These are phyloP conservation scores for Numenius arquata DNA, from an alignment of 2,113 vertebrate genomes.

Conservation along the genomic window DNA sequence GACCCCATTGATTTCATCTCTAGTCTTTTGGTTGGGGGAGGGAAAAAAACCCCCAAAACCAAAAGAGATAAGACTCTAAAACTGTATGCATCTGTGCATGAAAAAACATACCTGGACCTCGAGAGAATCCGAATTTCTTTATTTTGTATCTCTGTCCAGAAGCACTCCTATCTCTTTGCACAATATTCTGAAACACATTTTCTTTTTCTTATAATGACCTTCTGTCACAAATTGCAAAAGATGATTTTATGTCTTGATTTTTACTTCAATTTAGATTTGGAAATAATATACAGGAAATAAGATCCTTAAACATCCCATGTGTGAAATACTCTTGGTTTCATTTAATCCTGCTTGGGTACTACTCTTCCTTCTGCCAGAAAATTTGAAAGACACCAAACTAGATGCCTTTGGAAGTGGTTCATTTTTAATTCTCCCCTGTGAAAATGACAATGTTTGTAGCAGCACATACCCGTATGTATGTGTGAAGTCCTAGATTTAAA, in stretches of 20 bases:
- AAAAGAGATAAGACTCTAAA: background rate
- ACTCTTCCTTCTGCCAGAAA: background rate
- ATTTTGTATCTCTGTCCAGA: background rate
- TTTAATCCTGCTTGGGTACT: background rate
- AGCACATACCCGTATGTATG: fast-evolving
- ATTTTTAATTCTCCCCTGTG: background rate
- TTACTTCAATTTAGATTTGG: background rate
- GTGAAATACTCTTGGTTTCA: background rate
- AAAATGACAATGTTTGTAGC: background rate
- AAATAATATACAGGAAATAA: background rate
- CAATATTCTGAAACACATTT: background rate
- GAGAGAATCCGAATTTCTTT: background rate
- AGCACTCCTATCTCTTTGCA: background rate
- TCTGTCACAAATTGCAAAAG: background rate
- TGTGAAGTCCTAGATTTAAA: background rate
- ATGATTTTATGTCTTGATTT: background rate
- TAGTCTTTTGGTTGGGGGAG: background rate
- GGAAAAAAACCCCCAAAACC: background rate
- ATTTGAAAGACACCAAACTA: background rate
- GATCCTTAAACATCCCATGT: background rate
- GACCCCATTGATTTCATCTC: background rate
- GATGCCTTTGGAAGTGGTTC: background rate
- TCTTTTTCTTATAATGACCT: background rate
- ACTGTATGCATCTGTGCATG: background rate
- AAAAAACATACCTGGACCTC: background rate